Evolutionary conservation across 2,797 vertebrate species (phyloP), one percentile per base, ranked within the genome.

Genomic region (Ataeniobius toweri): DNA sequence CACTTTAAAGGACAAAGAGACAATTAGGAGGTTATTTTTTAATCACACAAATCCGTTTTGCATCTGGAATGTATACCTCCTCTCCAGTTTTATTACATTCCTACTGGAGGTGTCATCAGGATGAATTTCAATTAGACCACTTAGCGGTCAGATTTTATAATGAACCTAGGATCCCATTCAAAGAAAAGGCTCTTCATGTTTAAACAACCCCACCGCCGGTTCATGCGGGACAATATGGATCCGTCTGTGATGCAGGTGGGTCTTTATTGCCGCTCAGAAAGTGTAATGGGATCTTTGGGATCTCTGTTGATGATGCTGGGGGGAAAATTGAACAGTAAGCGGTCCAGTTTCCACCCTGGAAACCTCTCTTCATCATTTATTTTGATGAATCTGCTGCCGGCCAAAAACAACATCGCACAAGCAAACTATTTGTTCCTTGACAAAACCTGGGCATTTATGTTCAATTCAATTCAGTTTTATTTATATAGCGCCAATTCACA

Each of bases 291-390:
- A 88, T 86, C 80, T 84, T 83, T 85, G 82, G 75, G 80, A 86
- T 84, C 83, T 85, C 72, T 0, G 69, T 20, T 73, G 68, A 78
- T 6, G 56, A 69, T 7, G 75, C 63, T 44, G 83, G 59, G 84
- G 89, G 91, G 10, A 91, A 92, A 28, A 86, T 80, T 80, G 92
- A 83, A 81, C 55, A 6, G 83, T 88, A 91, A 90, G 91, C 86
- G 91, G 70, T 70, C 72, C 50, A 65, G 6, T 44, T 58, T 72
- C 46, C 79, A 69, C 74, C 31, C 74, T 7, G 53, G 76, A 82
- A 85, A 79, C 68, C 61, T 83, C 74, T 89, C 6, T 20, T 85
- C 85, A 71, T 73, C 0, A 1, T 48, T 75, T 36, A 71, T 80
- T 86, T 79, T 86, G 81, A 80, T 87, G 80, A 89, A 82, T 83